Evolutionary conservation across 2,113 vertebrate genomes (phyloP).

Genomic region (Gnathonemus echidnorhynchus): DNA sequence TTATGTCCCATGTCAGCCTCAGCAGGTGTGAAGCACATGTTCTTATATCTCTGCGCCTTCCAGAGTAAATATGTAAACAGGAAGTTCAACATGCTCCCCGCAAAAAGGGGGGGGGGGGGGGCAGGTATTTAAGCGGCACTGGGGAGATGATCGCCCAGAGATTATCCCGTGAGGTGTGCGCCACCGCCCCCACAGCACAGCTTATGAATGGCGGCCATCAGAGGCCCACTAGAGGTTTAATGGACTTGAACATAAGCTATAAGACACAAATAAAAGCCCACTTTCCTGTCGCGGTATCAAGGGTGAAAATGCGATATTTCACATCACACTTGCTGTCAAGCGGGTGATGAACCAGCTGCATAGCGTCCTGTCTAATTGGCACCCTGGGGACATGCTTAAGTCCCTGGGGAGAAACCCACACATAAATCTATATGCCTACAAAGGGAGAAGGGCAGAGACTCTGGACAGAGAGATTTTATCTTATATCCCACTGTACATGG

Average conservation of each 20-base stretch:
- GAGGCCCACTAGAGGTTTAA: constrained; percentile 47
- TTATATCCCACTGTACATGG: not conserved
- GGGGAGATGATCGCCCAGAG: constrained; percentile 8
- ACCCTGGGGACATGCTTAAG: constrained; percentile 14
- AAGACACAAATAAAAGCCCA: constrained; percentile 35
- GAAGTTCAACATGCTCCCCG: not conserved
- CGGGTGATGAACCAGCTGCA: constrained; percentile 48
- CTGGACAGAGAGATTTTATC: not conserved
- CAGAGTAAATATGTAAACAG: not conserved
- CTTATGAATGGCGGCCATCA: constrained; percentile 46
- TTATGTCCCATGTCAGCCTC: not conserved
- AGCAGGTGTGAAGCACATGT: not conserved
- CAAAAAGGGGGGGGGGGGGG: constrained; percentile 20
- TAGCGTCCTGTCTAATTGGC: constrained; percentile 46
- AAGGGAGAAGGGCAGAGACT: not conserved
- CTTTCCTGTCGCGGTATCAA: constrained; percentile 29
- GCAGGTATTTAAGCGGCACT: constrained; percentile 13
- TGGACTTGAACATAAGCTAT: constrained; percentile 47
- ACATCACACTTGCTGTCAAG: constrained; percentile 39
- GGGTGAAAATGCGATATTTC: constrained; percentile 31
- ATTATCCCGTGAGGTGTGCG: not conserved
- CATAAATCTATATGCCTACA: not conserved
- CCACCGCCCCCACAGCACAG: constrained; percentile 27
- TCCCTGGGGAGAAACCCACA: not conserved
- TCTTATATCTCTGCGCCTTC: not conserved